A percentile compares a stretch with the other conserved stretches of the same genome.
phyloP scores from a whole-genome alignment of 2,888 invertebrate genomes.

The Timema podura region DNA sequence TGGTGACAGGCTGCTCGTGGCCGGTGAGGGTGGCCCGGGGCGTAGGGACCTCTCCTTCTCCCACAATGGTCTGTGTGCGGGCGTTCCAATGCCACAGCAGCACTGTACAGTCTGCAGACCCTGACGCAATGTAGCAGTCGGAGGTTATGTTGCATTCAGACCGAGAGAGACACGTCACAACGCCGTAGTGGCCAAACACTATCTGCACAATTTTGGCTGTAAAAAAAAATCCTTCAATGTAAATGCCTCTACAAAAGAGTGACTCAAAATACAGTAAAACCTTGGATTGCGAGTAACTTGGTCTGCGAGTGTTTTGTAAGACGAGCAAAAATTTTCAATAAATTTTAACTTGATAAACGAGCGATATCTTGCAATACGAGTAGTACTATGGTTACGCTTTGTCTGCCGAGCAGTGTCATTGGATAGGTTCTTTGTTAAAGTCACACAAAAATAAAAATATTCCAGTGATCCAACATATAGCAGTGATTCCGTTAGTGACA shows the following conservation, averaged over 20 bases:
- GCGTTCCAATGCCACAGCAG: conserved; percentile 99
- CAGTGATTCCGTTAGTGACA: too few relatives aligned
- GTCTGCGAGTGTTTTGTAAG: too few relatives aligned
- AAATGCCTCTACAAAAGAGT: neutral
- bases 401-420: too few relatives aligned
- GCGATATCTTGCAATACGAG: too few relatives aligned
- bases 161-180: conserved; percentile 94
- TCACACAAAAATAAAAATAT: too few relatives aligned
- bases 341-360: too few relatives aligned
- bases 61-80: conserved; percentile 93
- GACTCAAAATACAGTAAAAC: conserved; percentile 5
- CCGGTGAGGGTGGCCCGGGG: conserved; percentile 96
- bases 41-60: conserved; percentile 92
- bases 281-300: too few relatives aligned
- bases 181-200: conserved; percentile 97
- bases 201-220: conserved; percentile 96
- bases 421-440: too few relatives aligned
- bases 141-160: conserved; percentile 99
- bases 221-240: conserved; percentile 30
- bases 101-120: conserved; percentile 97
- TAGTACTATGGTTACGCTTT: too few relatives aligned
- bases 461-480: too few relatives aligned
- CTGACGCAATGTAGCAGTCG: conserved; percentile 97
- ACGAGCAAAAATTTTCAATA: too few relatives aligned
- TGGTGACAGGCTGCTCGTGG: conserved; percentile 93